These are phyloP conservation scores for Myotis brandtii DNA, from an alignment of 2,113 vertebrate genomes.

Conservation along the genomic window DNA sequence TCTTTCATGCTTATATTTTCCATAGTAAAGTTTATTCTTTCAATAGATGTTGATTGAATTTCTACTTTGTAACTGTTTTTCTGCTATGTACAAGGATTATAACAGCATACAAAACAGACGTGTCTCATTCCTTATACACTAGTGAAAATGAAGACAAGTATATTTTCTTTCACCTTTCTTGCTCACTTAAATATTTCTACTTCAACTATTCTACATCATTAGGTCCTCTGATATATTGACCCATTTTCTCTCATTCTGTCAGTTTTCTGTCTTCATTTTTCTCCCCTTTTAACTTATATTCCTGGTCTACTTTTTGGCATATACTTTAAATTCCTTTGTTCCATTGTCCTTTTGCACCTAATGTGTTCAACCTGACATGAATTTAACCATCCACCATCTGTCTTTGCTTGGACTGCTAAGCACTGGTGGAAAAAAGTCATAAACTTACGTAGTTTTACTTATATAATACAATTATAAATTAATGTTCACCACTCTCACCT, in stretches of 20 bases:
- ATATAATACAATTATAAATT: neutral
- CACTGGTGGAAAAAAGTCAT: neutral
- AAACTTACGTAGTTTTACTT: neutral
- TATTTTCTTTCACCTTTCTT: conserved; percentile 38
- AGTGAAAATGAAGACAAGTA: conserved; percentile 41
- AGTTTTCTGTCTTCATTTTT: neutral
- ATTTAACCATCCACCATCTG: neutral
- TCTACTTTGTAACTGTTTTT: neutral
- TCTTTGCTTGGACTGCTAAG: neutral
- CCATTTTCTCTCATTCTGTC: neutral
- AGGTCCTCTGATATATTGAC: neutral
- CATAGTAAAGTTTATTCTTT: conserved; percentile 9
- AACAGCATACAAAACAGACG: neutral
- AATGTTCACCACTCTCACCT: neutral
- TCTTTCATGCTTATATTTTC: conserved; percentile 15
- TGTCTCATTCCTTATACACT: neutral
- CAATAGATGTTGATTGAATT: neutral
- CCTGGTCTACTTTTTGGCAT: neutral
- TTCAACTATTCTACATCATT: conserved; percentile 8
- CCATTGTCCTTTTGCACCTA: neutral
- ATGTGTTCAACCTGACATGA: neutral
- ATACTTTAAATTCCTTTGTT: neutral
- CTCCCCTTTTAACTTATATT: neutral
- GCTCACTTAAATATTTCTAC: neutral
- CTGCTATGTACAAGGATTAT: neutral